Base-by-base conservation (phyloP, 2,888 invertebrate genomes). In the Trichopoda pennipes region DNA sequence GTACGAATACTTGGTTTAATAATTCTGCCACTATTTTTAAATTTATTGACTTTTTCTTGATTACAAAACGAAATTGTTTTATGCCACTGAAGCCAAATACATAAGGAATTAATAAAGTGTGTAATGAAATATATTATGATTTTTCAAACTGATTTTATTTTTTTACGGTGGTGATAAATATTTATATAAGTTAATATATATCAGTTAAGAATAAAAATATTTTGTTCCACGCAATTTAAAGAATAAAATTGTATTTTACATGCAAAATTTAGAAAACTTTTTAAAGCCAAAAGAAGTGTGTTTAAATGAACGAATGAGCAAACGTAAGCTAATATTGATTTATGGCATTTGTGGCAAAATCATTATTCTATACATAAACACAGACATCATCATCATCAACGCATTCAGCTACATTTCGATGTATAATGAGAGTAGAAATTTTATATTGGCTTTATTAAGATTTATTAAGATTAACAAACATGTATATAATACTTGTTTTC, bases 311-410 rank as follows among this genome's bases (percentile, higher is more conserved):
- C 23, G 70, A 51, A n/a, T n/a, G 35, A 58, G 60, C 60, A 53
- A 38, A 64, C 21, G 14, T 49, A 58, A 73, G 60, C n/a, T 53
- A 79, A 79, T 73, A 79, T 79, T 60, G 60, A 73, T 79, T 23
- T 60, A 23, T 61, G 60, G 44, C 38, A 60, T 17, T 68, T 60
- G 58, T 61, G 44, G 60, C 60, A 60, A 70, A 72, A 79, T 66
- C n/a, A 42, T 35, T 23, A 19, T 61, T 56, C 38, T 56, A 12
- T n/a, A 12, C 38, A 64, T 9, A n/a, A n/a, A n/a, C n/a, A n/a
- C n/a, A n/a, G n/a, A n/a, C 51, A 47, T 23, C 35, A 44, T 55
- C 35, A 14, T 17, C 70, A 49, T 10, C 49, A 35, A 21, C n/a
- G 32, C 28, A 0, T 12, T 19, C 44, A 56, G n/a, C 32, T 64